Base-by-base conservation (phyloP, 92 coral and sea anemone species). In the Scolanthus callimorphus region DNA sequence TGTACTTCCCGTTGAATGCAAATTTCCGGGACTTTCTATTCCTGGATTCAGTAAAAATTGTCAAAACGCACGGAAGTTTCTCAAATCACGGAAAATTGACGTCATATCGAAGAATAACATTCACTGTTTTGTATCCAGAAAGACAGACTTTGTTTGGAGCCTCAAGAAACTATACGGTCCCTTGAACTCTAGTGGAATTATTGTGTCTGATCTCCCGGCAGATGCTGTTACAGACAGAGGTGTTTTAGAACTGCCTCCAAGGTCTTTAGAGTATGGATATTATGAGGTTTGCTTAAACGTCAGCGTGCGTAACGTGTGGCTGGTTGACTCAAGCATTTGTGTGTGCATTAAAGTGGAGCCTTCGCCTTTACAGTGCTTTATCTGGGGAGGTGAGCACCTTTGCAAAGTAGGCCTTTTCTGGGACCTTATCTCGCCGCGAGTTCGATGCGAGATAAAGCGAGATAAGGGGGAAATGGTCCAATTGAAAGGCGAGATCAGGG, bases 71-170 rank as follows among this genome's bases (percentile, higher is more conserved):
- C 58, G 58, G 1, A 60, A 51, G 12, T 78, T 74, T 39, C 44
- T 39, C 23, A 57, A 73, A 25, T 78, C 91, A 6, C 68, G 76
- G 13, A 62, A 31, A 19, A 68, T 84, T 54, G 45, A 69, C n/a
- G 52, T 85, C 37, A 63, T 66, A 61, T 75, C 91, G 8, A 68
- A 67, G 13, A 69, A 69, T 21, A 26, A 46, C 15, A 71, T 89
- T 2, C 9, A 58, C 19, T 89, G 97, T 67, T 62, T 50, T 17
- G 97, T 85, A 2, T 89, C 97, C 3, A 66, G 86, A 25, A 55
- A 68, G 9, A 66, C 97, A 0, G 60, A 65, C 22, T 84, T 89
- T 39, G 20, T 17, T 0, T 89, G 97, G 97, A 50, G 50, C 8
- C 43, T 84, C 38, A 8, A 25, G 11, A 46, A 27, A 39, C 27